Evolutionary conservation across 1,140 invertebrate genomes (phyloP), one percentile per base, ranked within the genome.

Genomic region (Papilio machaon): DNA sequence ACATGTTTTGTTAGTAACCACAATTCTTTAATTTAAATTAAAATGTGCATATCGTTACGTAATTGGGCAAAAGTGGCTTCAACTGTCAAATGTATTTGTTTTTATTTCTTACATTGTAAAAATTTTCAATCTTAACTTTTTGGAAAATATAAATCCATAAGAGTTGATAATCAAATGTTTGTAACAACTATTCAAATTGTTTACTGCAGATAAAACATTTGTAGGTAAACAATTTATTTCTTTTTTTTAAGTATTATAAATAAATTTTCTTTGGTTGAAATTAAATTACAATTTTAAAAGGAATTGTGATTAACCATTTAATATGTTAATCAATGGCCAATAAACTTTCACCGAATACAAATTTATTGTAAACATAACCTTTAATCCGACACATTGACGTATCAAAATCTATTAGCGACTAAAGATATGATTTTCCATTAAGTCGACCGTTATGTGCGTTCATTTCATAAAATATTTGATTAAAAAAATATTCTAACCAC

Each of bases 301-400:
- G 2, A 75, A 74, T 9, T 47, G 3, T 49, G 2, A 11, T 79
- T 79, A 79, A 64, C 35, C 60, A 30, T 79, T 79, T 79, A 46
- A 64, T 46, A 79, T 79, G 77, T 79, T 79, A 79, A 78, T 78
- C 49, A 60, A 79, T 43, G 47, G 60, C n/a, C 77, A 78, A 78
- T 78, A 54, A 64, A 64, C 76, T 78, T 64, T 78, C 76, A 60
- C 23, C 35, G 30, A 64, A 60, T 43, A 52, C 19, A 64, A 79
- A 79, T 79, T 79, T 79, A 79, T 79, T 79, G 58, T 79, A 67
- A 67, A 67, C 77, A 46, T 67, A 79, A 64, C 58, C 77, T 79
- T 64, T 79, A 46, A 47, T 47, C 58, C 77, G 11, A 79, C 0
- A 58, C 77, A 46, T 64, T 79, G n/a, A 47, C 38, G 54, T 79